phyloP scores from a whole-genome alignment of 1,140 invertebrate species.

The Holotrichia oblita region DNA sequence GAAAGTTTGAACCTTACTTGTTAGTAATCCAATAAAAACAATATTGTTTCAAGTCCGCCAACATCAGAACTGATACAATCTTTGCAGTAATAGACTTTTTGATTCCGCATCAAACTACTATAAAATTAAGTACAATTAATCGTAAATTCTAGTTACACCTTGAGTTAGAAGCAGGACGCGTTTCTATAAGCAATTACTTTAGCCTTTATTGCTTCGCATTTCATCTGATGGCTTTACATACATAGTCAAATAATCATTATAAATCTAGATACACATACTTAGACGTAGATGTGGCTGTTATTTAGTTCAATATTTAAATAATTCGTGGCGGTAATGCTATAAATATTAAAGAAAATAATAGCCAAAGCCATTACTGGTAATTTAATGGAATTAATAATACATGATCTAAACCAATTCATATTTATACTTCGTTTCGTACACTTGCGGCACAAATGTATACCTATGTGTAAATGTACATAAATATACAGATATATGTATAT shows the following conservation, averaged over 20 bases:
- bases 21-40: too few species aligned
- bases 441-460: not conserved
- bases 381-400: not conserved
- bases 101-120: too few species aligned
- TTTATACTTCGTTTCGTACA: not conserved
- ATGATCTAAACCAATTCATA: not conserved
- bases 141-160: not conserved
- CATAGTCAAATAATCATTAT: too few species aligned
- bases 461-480: not conserved
- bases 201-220: too few species aligned
- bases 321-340: not conserved
- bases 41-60: too few species aligned
- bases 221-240: too few species aligned
- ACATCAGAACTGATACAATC: too few species aligned
- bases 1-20: too few species aligned
- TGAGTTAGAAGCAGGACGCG: too few species aligned
- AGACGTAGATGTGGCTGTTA: not conserved
- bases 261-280: not conserved
- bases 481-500: not conserved
- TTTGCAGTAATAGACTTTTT: too few species aligned
- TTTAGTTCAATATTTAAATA: not conserved
- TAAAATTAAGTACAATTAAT: not conserved
- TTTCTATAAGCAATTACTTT: too few species aligned
- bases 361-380: not conserved
- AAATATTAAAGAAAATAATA: conserved; percentile 8